Conservation (phyloP, 2,113 vertebrate species). For the Dolichotis patagonum region DNA sequence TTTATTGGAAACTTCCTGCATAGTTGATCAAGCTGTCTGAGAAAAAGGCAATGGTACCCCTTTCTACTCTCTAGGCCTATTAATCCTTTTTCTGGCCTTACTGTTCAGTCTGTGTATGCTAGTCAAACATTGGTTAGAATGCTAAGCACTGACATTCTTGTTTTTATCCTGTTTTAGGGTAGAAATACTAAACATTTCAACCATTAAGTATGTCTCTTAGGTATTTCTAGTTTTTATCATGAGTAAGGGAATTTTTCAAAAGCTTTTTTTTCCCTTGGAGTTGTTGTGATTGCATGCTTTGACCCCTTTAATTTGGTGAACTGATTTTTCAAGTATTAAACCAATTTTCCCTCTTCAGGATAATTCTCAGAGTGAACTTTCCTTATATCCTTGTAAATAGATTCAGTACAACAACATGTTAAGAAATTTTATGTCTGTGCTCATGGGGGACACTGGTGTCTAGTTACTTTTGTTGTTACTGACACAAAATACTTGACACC, state of each 20-base stretch:
- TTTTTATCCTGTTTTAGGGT: neutral
- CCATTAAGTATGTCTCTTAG: neutral
- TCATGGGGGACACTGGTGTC: neutral
- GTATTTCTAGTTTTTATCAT: neutral
- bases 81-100: neutral
- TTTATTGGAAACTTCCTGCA: neutral
- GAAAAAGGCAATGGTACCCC: neutral
- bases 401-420: neutral
- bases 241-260: neutral
- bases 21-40: neutral
- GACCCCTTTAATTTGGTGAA: neutral
- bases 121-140: neutral
- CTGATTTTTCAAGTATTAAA: neutral
- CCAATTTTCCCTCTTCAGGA: neutral
- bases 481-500: neutral
- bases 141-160: neutral
- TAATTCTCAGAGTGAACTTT: neutral
- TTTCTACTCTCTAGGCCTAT: neutral
- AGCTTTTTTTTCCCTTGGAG: neutral
- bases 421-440: neutral
- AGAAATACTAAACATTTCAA: neutral
- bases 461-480: neutral
- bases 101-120: neutral
- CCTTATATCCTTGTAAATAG: neutral
- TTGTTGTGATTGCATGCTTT: neutral